phyloP scores from a whole-genome alignment of 92 coral and sea anemone species.

The Parazoanthus atlanticus region DNA sequence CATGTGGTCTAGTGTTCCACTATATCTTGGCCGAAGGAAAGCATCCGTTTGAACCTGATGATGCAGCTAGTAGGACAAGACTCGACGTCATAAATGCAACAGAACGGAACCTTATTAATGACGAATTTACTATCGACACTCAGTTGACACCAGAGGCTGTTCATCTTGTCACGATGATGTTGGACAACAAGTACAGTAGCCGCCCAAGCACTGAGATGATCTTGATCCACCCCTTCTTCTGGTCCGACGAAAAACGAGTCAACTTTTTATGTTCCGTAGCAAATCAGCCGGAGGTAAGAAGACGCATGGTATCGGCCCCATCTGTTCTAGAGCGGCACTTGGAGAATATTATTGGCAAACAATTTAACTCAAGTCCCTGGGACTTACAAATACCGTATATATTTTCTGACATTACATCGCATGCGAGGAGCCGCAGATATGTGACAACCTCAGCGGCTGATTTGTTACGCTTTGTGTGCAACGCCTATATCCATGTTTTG shows the following conservation, averaged over 20 bases:
- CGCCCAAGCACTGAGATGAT: slow-evolving; percentile 1
- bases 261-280: slow-evolving; percentile 6
- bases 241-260: background rate
- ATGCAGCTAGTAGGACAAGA: background rate
- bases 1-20: background rate
- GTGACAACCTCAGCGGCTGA: background rate
- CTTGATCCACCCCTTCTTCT: slow-evolving; percentile 10
- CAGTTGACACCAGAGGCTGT: background rate
- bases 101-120: background rate
- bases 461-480: too few relatives aligned
- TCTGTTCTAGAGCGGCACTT: too few relatives aligned
- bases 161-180: slow-evolving; percentile 2
- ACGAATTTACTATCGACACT: background rate
- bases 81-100: background rate
- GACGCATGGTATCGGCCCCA: too few relatives aligned
- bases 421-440: too few relatives aligned
- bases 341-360: too few relatives aligned
- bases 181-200: background rate
- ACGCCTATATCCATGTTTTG: too few relatives aligned
- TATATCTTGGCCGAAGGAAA: slow-evolving; percentile 18
- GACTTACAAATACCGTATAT: too few relatives aligned
- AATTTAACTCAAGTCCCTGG: too few relatives aligned
- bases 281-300: background rate
- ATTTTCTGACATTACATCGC: too few relatives aligned
- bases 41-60: slow-evolving; percentile 25